Base-by-base conservation (phyloP, 2,113 vertebrate genomes). In the Ctenomys sociabilis region DNA sequence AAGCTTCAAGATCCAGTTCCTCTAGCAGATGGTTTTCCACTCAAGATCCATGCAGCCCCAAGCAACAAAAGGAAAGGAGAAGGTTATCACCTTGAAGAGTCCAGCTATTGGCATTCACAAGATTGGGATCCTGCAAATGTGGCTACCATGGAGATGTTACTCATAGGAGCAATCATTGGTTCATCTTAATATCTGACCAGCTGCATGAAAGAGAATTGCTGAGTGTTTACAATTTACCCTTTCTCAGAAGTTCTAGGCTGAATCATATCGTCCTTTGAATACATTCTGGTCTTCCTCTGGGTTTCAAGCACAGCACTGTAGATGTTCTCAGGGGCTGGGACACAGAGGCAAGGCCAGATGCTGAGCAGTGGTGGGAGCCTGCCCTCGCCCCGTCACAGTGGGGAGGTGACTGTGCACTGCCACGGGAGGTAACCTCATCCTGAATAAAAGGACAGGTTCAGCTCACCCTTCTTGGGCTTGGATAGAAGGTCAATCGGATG, bases 211-310 rank as follows among this genome's bases (percentile, higher is more conserved):
- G 59, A 37, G 93, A 95, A 94, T 72, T 64, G 59, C 88, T 93
- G 95, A 32, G 91, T 90, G 72, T 95, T 95, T 97, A 86, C 59
- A 83, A 61, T 78, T 93, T 91, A 59, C 86, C 73, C 35, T 96
- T 90, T 83, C 63, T 92, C 81, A 94, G 40, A 95, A 96, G 49
- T 87, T 94, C 94, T 96, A 92, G 90, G 66, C 37, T 73, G 43
- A 97, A 93, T 85, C 80, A 95, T 17, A 91, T 95, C 97, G 96
- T 94, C 89, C 81, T 88, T 59, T 82, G 64, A 93, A 66, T 80
- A 52, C 35, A 92, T 94, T 95, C 64, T 35, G 68, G 54, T 82
- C 35, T 91, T 77, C 93, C 52, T 94, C 73, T 87, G 70, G 16
- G 40, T 85, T 97, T 96, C 81, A 93, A 89, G 61, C 75, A 73